Base-by-base conservation (phyloP, 2,113 vertebrate genomes). In the Nasalis larvatus region DNA sequence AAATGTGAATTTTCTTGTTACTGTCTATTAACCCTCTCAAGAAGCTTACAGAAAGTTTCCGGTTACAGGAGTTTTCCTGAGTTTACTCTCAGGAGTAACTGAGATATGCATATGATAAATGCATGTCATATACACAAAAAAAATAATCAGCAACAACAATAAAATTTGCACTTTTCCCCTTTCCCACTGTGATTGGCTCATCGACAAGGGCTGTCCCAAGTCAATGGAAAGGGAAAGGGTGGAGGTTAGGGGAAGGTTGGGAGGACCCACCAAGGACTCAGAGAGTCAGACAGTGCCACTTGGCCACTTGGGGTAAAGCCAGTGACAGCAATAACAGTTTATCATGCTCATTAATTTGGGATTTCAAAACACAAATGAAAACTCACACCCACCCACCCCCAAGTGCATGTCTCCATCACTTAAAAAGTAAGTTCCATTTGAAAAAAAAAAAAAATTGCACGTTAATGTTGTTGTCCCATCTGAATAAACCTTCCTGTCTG, bases 131-230 rank as follows among this genome's bases (percentile, higher is more conserved):
- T 95, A 89, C 47, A 94, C 56, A 54, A 94, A 68, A 63, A 68
- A 63, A 63, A 63, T 66, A 92, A 82, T 69, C 58, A 92, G 66
- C 16, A 84, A 4, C 30, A 25, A 69, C 2, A 32, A 63, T 63
- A 45, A 40, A 74, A 84, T 37, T 94, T 49, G 47, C 47, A 14
- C 92, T 97, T 54, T 8, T n/a, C 96, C 95, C 87, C 95, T 94
- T 98, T 98, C 98, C 98, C 98, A 98, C 99, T 99, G 98, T 99
- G 99, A 98, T 95, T 97, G 97, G 98, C 98, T 42, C 90, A 95
- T 97, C 73, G 80, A 74, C 96, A 92, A 94, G 97, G 98, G 98
- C 98, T 95, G 94, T 97, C 98, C 98, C 96, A 97, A 95, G 97
- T 97, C 97, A 80, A 95, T 92, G 95, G 86, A 93, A 94, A 95